Conservation (phyloP, 1,140 invertebrate species). For the Cyphomyrmex costatus region DNA sequence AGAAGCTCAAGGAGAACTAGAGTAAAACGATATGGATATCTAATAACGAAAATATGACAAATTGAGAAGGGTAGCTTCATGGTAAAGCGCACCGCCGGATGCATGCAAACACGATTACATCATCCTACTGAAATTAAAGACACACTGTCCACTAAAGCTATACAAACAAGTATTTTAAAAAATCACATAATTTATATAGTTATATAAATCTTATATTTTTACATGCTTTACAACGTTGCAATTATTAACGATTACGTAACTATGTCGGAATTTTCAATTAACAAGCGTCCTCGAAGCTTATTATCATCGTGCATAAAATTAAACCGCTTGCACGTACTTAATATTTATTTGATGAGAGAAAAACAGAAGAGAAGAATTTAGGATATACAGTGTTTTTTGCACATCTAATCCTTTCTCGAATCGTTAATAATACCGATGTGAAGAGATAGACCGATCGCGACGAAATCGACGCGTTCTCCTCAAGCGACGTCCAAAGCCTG, state of each 20-base stretch:
- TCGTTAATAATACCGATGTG: not conserved
- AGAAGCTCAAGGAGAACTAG: conserved; percentile 79
- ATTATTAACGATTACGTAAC: conserved; percentile 31
- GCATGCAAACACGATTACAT: conserved; percentile 5
- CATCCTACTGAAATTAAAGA: conserved; percentile 5
- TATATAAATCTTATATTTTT: not conserved
- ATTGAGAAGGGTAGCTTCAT: conserved; percentile 64
- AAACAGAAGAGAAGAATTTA: not conserved
- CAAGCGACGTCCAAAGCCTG: conserved; percentile 19
- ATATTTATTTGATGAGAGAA: not conserved
- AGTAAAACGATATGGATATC: conserved; percentile 73
- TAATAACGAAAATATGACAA: conserved; percentile 55
- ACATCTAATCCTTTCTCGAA: conserved; percentile 1
- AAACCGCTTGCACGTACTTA: not conserved
- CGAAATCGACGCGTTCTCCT: not conserved
- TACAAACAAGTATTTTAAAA: not conserved
- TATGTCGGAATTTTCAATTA: not conserved
- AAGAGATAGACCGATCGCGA: not conserved
- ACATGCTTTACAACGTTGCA: not conserved
- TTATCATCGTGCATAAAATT: conserved; percentile 1
- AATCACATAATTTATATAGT: not conserved
- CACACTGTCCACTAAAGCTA: not conserved
- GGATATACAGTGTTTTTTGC: not conserved
- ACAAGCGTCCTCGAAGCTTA: not conserved
- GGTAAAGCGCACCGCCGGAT: not conserved